A percentile compares a stretch with the other conserved stretches of the same genome.
These are phyloP conservation scores for Sylvicapra grimmia DNA, from an alignment of 2,113 vertebrate species.

Conservation along the genomic window DNA sequence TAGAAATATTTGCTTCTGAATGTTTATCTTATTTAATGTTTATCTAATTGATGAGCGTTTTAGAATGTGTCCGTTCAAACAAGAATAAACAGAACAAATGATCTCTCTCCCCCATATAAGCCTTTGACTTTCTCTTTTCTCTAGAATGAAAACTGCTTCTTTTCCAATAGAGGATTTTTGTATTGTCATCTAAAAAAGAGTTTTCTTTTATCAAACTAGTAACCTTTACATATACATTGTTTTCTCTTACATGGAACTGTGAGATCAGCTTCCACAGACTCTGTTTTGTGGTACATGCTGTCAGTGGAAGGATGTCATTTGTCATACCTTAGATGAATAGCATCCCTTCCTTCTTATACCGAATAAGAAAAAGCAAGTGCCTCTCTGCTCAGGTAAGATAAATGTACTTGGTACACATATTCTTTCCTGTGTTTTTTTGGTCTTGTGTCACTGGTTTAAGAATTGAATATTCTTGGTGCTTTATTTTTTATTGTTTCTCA, in stretches of 20 bases:
- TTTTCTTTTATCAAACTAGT: slow-evolving; percentile 56
- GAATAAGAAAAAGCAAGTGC: background rate
- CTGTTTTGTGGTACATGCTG: background rate
- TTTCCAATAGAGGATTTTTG: slow-evolving; percentile 57
- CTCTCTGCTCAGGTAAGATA: background rate
- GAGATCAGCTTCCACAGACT: slow-evolving; percentile 20
- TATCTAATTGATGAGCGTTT: slow-evolving; percentile 55
- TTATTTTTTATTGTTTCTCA: background rate
- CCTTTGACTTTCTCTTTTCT: slow-evolving; percentile 61
- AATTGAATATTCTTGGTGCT: background rate
- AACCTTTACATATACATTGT: slow-evolving; percentile 39
- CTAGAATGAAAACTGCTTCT: slow-evolving; percentile 54
- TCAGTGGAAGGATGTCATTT: background rate
- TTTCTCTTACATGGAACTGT: background rate
- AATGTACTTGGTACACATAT: background rate
- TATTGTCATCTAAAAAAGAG: slow-evolving; percentile 58
- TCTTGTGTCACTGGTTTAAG: background rate
- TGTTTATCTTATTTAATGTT: slow-evolving; percentile 20
- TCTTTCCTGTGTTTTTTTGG: slow-evolving; percentile 2
- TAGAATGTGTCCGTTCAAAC: slow-evolving; percentile 57
- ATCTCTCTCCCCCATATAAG: slow-evolving; percentile 49
- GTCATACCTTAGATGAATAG: background rate
- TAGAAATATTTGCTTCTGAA: slow-evolving; percentile 33
- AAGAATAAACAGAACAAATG: slow-evolving; percentile 59
- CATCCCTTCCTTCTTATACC: background rate